Evolutionary conservation across 2,888 invertebrate species (phyloP).

Genomic region (Stegophylla sp.): DNA sequence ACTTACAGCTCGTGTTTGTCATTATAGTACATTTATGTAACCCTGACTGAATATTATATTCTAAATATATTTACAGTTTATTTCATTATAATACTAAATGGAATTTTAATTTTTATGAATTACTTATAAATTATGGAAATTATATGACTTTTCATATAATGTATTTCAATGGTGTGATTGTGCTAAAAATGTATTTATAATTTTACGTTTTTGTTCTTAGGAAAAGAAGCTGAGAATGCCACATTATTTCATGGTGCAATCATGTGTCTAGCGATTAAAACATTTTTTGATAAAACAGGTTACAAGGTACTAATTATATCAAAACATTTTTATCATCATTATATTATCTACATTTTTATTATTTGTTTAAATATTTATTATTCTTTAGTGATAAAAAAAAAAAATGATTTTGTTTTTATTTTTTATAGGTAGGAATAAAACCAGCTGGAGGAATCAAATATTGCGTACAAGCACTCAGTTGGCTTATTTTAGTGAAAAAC

Average conservation of each 20-base stretch:
- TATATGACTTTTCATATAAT: no score
- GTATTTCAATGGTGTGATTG: neutral
- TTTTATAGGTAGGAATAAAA: slow-evolving; percentile 88
- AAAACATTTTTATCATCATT: slow-evolving; percentile 24
- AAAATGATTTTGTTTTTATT: slow-evolving; percentile 28
- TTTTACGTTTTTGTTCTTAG: slow-evolving; percentile 64
- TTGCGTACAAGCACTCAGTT: slow-evolving; percentile 81
- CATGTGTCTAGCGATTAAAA: slow-evolving; percentile 91
- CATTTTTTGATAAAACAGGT: slow-evolving; percentile 76
- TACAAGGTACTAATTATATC: slow-evolving; percentile 68
- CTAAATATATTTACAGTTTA: neutral
- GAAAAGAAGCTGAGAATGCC: slow-evolving; percentile 94
- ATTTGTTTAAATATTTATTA: slow-evolving; percentile 13
- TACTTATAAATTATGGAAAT: no score
- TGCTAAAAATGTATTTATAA: neutral
- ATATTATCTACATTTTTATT: no score
- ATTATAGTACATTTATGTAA: no score
- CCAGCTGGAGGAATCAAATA: slow-evolving; percentile 96
- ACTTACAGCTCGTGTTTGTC: no score
- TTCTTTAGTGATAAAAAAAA: slow-evolving; percentile 8
- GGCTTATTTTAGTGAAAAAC: slow-evolving; percentile 83
- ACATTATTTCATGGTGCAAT: slow-evolving; percentile 88
- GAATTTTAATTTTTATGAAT: neutral
- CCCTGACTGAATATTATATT: no score
- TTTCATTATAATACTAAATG: neutral